Percentiles rank a stretch among this genome's conserved stretches.
phyloP scores from a whole-genome alignment of 2,797 vertebrate genomes.

The Cyclopterus lumpus region DNA sequence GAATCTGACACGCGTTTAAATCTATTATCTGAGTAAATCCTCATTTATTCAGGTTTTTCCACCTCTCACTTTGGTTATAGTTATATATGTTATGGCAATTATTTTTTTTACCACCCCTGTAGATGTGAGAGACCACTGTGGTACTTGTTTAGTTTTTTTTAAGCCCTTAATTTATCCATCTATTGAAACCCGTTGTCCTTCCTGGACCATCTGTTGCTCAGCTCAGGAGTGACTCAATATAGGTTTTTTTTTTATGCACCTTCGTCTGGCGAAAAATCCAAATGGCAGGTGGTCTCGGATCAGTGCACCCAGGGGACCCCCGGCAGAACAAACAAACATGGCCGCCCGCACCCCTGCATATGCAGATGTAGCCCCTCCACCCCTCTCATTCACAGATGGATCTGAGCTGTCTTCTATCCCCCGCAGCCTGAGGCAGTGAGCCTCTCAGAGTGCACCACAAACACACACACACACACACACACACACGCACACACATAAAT shows the following conservation, averaged over 20 bases:
- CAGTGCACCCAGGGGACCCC: constrained; percentile 57
- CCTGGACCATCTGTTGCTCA: constrained; percentile 51
- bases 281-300: constrained; percentile 72
- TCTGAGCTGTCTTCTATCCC: constrained; percentile 60
- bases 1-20: neutral
- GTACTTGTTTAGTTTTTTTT: neutral
- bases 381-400: constrained; percentile 59
- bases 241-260: constrained; percentile 10
- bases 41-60: too few species aligned
- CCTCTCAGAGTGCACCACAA: constrained; percentile 52
- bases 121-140: neutral
- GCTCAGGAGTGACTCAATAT: constrained; percentile 19
- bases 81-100: too few species aligned
- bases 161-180: neutral
- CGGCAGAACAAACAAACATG: constrained; percentile 66
- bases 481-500: constrained; percentile 38
- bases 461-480: constrained; percentile 23
- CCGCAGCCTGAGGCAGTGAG: constrained; percentile 63
- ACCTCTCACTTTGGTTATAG: neutral
- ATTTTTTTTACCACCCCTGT: neutral
- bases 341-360: constrained; percentile 40
- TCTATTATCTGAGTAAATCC: too few species aligned
- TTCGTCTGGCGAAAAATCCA: constrained; percentile 55
- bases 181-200: too few species aligned
- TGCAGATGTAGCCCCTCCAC: constrained; percentile 74